A percentile compares a stretch with the other conserved stretches of the same genome.
Evolutionary conservation across 2,113 vertebrate genomes (phyloP).

Genomic region (Papio anubis): DNA sequence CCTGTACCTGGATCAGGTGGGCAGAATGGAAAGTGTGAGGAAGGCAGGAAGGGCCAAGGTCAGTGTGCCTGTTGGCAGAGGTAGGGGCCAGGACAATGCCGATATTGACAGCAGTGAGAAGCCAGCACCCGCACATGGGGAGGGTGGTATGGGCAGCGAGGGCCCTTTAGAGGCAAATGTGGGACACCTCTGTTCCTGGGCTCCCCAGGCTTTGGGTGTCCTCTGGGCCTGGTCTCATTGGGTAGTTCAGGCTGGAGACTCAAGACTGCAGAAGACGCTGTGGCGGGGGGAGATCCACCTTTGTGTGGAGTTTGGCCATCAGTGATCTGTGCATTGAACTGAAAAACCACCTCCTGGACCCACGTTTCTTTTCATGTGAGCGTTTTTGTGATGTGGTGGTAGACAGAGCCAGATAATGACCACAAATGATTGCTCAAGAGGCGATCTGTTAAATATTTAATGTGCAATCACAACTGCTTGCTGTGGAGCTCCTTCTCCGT

Average conservation of each 20-base stretch:
- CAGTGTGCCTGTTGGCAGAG: fast-evolving
- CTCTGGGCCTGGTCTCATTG: background rate
- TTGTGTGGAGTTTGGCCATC: background rate
- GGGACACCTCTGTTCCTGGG: conserved; percentile 7
- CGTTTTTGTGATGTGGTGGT: background rate
- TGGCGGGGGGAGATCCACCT: fast-evolving
- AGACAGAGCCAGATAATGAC: background rate
- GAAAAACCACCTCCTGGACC: background rate
- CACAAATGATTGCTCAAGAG: conserved; percentile 58
- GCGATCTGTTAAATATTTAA: conserved; percentile 70
- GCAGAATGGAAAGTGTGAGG: background rate
- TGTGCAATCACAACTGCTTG: conserved; percentile 48
- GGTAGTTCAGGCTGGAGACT: background rate
- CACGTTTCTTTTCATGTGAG: fast-evolving
- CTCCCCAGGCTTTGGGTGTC: conserved; percentile 33
- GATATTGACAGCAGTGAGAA: background rate
- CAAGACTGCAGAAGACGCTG: fast-evolving
- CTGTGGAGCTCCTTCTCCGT: conserved; percentile 41
- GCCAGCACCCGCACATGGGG: background rate
- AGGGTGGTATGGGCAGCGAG: fast-evolving
- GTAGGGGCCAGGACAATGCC: fast-evolving
- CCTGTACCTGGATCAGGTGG: background rate
- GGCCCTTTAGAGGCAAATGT: too few species aligned
- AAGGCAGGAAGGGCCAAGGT: background rate
- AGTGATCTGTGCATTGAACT: background rate